Evolutionary conservation across 2,113 vertebrate genomes (phyloP).

Genomic region (Morone saxatilis): DNA sequence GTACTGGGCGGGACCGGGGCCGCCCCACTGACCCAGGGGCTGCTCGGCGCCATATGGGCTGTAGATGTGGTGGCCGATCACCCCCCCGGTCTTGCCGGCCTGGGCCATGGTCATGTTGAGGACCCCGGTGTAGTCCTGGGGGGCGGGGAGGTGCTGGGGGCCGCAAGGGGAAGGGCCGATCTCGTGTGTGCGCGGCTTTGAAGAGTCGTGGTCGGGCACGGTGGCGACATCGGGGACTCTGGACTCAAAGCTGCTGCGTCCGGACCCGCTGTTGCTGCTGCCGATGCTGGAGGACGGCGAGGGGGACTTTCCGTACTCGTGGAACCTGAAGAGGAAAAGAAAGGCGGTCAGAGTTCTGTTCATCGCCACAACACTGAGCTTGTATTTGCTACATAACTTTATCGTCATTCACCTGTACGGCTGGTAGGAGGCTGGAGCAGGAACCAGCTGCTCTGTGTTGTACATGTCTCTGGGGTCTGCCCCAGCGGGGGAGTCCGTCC

Average conservation of each 20-base stretch:
- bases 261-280: slow-evolving; percentile 69
- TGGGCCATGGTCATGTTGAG: slow-evolving; percentile 86
- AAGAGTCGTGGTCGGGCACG: slow-evolving; percentile 83
- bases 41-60: slow-evolving; percentile 85
- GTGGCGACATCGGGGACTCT: slow-evolving; percentile 84
- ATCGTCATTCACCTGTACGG: slow-evolving; percentile 83
- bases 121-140: slow-evolving; percentile 87
- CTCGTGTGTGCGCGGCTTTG: slow-evolving; percentile 68
- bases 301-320: slow-evolving; percentile 76
- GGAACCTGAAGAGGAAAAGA: slow-evolving; percentile 65
- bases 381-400: background rate
- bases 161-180: slow-evolving; percentile 70
- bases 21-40: slow-evolving; percentile 87
- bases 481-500: slow-evolving; percentile 78
- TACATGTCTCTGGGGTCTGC: slow-evolving; percentile 83
- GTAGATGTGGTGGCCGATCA: slow-evolving; percentile 87
- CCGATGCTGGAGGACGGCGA: slow-evolving; percentile 75
- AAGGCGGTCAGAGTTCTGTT: background rate
- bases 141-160: slow-evolving; percentile 72
- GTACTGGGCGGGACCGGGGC: slow-evolving; percentile 85
- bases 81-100: slow-evolving; percentile 77
- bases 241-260: slow-evolving; percentile 77
- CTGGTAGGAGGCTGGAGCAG: slow-evolving; percentile 83
- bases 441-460: slow-evolving; percentile 88
- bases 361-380: accelerated